phyloP scores from a whole-genome alignment of 2,113 vertebrate species.

The Vireo altiloquus region DNA sequence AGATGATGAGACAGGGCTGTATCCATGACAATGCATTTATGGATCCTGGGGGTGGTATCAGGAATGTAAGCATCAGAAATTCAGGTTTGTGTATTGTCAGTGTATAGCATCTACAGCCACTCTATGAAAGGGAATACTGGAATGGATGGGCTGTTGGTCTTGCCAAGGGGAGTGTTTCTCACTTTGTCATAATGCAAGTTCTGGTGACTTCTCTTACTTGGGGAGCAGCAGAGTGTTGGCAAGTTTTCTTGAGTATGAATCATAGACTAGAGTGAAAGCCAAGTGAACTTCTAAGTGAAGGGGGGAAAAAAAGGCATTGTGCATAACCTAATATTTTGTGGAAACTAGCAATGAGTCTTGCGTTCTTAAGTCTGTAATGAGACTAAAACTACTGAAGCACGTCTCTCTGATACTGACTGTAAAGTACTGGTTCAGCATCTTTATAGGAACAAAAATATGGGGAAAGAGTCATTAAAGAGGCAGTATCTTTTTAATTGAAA shows the following conservation, averaged over 20 bases:
- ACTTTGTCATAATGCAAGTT: background rate
- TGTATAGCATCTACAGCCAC: background rate
- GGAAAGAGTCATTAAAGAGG: background rate
- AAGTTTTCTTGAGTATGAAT: background rate
- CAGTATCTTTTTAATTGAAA: background rate
- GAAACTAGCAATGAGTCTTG: background rate
- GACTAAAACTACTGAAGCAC: background rate
- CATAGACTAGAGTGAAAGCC: background rate
- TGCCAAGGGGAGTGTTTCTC: background rate
- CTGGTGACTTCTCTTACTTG: background rate
- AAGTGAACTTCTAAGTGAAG: background rate
- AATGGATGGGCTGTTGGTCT: background rate
- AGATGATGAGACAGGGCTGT: background rate
- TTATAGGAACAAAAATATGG: background rate
- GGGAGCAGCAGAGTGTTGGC: background rate
- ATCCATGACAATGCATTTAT: background rate
- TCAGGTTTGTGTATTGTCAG: background rate
- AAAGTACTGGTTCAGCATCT: background rate
- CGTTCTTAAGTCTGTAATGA: background rate
- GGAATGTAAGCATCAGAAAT: background rate
- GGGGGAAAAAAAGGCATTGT: background rate
- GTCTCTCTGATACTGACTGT: background rate
- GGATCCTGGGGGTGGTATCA: background rate
- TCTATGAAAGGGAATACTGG: background rate
- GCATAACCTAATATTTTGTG: background rate